phyloP scores from a whole-genome alignment of 2,797 vertebrate genomes.

The Xerus rutilus region DNA sequence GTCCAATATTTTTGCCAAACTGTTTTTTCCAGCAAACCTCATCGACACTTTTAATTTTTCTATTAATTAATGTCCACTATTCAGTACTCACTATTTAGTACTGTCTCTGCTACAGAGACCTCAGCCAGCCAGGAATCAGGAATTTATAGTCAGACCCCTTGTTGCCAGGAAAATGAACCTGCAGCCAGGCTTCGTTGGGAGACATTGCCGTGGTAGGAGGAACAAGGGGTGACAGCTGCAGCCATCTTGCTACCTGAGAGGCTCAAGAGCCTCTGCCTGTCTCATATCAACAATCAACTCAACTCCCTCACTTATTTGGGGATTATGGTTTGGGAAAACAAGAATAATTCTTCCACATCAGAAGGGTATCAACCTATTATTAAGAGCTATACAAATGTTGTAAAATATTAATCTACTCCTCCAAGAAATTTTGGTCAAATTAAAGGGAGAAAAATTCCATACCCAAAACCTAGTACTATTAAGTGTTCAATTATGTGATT shows the following conservation, averaged over 20 bases:
- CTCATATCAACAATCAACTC: background rate
- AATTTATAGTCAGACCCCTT: background rate
- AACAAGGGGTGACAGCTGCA: background rate
- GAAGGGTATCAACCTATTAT: background rate
- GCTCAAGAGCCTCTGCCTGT: background rate
- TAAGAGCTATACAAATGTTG: background rate
- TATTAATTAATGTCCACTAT: background rate
- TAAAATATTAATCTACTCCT: background rate
- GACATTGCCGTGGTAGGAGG: background rate
- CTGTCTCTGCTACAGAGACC: background rate
- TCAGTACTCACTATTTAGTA: background rate
- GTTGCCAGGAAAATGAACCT: background rate
- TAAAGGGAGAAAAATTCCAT: background rate
- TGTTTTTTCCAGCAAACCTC: background rate
- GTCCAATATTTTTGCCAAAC: background rate
- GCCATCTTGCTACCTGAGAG: background rate
- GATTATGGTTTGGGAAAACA: background rate
- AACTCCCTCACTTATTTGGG: background rate
- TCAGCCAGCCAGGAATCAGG: background rate
- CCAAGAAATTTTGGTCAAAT: background rate
- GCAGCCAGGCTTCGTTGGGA: background rate
- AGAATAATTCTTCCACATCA: conserved; percentile 14
- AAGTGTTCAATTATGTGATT: background rate
- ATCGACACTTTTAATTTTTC: background rate
- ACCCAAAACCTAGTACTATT: background rate